These are phyloP conservation scores for Anoplolepis gracilipes DNA, from an alignment of 1,140 invertebrate species.

Conservation along the genomic window DNA sequence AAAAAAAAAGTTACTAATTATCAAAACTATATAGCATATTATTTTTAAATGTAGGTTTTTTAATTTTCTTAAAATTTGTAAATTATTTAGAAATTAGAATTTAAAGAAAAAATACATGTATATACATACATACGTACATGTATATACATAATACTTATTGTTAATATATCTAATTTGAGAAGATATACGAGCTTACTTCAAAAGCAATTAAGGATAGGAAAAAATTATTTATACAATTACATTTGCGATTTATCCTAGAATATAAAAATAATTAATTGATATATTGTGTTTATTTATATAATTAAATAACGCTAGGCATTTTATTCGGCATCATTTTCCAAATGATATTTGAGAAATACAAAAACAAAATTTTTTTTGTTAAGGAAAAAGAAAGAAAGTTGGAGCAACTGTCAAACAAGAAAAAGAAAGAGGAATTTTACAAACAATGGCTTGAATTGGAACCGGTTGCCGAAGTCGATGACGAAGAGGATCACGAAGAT, in stretches of 20 bases:
- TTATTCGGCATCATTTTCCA: too few species aligned
- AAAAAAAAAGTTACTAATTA: background rate
- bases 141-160: too few species aligned
- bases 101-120: background rate
- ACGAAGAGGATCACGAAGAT: slow-evolving; percentile 81
- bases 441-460: slow-evolving; percentile 82
- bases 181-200: background rate
- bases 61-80: background rate
- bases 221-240: too few species aligned
- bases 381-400: slow-evolving; percentile 83
- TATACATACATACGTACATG: background rate
- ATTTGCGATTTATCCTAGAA: too few species aligned
- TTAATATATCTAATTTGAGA: background rate
- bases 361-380: background rate
- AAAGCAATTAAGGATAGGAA: too few species aligned
- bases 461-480: slow-evolving; percentile 82
- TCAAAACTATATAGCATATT: background rate
- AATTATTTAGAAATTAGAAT: background rate
- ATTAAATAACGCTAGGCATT: background rate
- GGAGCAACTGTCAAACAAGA: slow-evolving; percentile 82
- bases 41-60: background rate
- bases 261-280: too few species aligned
- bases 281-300: too few species aligned
- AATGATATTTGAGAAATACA: slow-evolving; percentile 3
- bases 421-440: slow-evolving; percentile 81